Percentiles rank a stretch among this genome's conserved stretches.
Evolutionary conservation across 2,113 vertebrate genomes (phyloP).

Genomic region (Mastomys coucha): DNA sequence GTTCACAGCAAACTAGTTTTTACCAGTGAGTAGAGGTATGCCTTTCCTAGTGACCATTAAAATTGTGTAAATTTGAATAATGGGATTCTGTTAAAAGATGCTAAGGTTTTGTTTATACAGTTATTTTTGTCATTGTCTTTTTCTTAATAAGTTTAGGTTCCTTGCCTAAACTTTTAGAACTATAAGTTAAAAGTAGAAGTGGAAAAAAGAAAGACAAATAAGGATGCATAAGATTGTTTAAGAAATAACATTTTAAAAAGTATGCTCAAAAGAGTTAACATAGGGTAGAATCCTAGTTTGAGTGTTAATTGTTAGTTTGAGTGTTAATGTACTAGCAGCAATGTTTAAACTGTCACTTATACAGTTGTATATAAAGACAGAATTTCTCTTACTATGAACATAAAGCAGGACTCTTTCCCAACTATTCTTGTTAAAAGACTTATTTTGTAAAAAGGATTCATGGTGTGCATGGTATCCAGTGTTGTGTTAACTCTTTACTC

Average conservation of each 20-base stretch:
- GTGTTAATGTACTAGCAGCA: not conserved
- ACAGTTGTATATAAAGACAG: not conserved
- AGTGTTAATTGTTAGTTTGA: not conserved
- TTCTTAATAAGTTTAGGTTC: not conserved
- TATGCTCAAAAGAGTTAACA: not conserved
- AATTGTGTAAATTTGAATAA: not conserved
- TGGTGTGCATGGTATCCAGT: not conserved
- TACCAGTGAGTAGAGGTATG: not conserved
- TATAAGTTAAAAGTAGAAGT: not conserved
- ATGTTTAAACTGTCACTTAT: not conserved
- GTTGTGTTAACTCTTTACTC: not conserved
- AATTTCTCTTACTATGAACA: not conserved
- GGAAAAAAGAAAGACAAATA: not conserved
- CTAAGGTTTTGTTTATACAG: not conserved
- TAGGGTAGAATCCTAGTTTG: not conserved
- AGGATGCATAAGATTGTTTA: not conserved
- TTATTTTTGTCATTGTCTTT: not conserved
- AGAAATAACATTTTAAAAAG: not conserved
- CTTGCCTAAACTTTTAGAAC: not conserved
- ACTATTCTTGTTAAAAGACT: not conserved
- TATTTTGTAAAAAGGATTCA: not conserved
- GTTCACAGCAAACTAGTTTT: not conserved
- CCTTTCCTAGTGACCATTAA: not conserved
- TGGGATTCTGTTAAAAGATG: constrained; percentile 32
- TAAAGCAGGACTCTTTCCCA: not conserved